phyloP scores from a whole-genome alignment of 2,797 vertebrate species.

The Pseudochirops corinnae region DNA sequence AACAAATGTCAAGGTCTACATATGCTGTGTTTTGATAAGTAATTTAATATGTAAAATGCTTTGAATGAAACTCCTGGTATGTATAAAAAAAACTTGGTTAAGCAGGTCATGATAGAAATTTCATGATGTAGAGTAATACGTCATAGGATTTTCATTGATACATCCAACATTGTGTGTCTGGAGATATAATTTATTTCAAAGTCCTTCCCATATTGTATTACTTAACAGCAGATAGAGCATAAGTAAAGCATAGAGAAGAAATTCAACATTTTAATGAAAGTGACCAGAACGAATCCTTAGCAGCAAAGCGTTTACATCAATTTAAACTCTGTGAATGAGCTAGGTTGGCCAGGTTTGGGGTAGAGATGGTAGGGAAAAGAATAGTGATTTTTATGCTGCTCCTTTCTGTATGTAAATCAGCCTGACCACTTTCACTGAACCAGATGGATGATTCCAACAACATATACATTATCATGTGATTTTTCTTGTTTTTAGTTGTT shows the following conservation, averaged over 20 bases:
- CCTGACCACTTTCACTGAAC: conserved; percentile 12
- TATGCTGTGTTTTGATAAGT: conserved; percentile 86
- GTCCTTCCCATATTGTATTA: conserved; percentile 84
- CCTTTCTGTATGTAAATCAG: background rate
- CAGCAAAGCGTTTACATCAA: conserved; percentile 83
- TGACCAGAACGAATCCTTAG: conserved; percentile 89
- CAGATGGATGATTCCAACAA: conserved; percentile 45
- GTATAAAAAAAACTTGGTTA: conserved; percentile 81
- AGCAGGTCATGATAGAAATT: conserved; percentile 83
- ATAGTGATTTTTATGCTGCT: conserved; percentile 57
- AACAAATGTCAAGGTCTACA: conserved; percentile 86
- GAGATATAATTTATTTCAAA: conserved; percentile 84
- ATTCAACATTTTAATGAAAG: conserved; percentile 83
- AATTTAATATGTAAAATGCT: conserved; percentile 87
- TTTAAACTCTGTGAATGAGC: conserved; percentile 80
- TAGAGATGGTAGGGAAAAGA: conserved; percentile 57
- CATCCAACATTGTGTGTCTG: conserved; percentile 79
- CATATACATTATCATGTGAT: background rate
- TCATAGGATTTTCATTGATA: conserved; percentile 83
- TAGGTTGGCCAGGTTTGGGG: conserved; percentile 64
- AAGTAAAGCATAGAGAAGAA: conserved; percentile 79
- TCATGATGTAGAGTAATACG: conserved; percentile 81
- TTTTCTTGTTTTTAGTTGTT: conserved; percentile 50
- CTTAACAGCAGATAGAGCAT: conserved; percentile 83
- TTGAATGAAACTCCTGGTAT: conserved; percentile 84